phyloP scores from a whole-genome alignment of 2,888 invertebrate genomes.

The Tachystola acroxantha region DNA sequence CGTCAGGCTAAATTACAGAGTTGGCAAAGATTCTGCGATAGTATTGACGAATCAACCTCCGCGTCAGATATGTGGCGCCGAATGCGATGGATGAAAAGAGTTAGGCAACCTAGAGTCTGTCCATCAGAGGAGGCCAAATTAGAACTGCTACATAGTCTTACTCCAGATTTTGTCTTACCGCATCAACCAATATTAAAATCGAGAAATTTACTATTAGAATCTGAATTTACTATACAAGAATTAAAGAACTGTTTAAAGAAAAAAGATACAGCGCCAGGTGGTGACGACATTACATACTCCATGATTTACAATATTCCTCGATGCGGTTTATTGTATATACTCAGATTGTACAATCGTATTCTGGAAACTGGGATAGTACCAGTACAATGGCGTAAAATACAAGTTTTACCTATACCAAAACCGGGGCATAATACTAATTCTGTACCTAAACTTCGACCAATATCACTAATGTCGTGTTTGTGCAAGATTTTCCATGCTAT shows the following conservation, averaged over 20 bases:
- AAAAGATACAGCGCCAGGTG: not conserved
- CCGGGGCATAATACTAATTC: not conserved
- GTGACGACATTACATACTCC: not conserved
- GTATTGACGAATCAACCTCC: not conserved
- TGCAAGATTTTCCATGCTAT: not conserved
- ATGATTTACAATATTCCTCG: not conserved
- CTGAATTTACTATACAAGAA: not conserved
- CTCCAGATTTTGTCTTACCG: not conserved
- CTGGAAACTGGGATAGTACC: not conserved
- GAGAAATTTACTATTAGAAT: not conserved
- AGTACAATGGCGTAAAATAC: not conserved
- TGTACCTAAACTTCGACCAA: not conserved
- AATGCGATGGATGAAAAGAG: not conserved
- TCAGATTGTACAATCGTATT: not conserved
- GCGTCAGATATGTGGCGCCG: not conserved
- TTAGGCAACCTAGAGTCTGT: not conserved
- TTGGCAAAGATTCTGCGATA: conserved; percentile 27
- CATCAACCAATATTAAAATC: not conserved
- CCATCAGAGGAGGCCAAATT: not conserved
- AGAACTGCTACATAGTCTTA: not conserved
- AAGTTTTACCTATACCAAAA: not conserved
- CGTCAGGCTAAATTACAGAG: not conserved
- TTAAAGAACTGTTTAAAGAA: not conserved
- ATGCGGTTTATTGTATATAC: not conserved
- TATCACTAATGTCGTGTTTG: not conserved